Evolutionary conservation across 2,113 vertebrate genomes (phyloP), one percentile per base, ranked within the genome.

Genomic region (Atractosteus spatula): DNA sequence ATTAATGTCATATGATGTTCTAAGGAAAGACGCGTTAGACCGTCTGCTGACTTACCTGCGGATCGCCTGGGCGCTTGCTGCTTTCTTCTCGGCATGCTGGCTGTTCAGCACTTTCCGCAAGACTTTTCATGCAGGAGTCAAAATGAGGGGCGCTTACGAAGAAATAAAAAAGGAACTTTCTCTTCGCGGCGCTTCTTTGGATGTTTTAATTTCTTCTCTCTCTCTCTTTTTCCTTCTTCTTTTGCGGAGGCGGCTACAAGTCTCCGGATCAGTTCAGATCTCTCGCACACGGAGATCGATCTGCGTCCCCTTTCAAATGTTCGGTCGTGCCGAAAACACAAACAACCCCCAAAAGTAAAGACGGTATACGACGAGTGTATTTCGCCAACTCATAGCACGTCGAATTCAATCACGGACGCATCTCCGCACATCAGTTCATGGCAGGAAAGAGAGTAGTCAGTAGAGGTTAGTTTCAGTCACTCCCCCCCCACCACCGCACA

Each of bases 1-100:
- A 51, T 10, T 51, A 51, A 7, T 51, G 10, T 51, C 47, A 51
- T 59, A 5, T 59, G 29, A 29, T 29, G 57, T 14, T n/a, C 4
- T 59, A 59, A 29, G 29, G 29, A 59, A n/a, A 16, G 14, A 59
- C 14, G n/a, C 3, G 29, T 29, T 29, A 7, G n/a, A n/a, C 4
- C n/a, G 14, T 29, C 3, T 7, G 4, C 41, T 8, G 11, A 61
- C 78, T 89, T 96, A 97, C 95, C 95, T 95, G 93, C 92, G 85
- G 94, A 95, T 88, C 95, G 94, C 92, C 93, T 88, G 87, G 96
- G 96, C 77, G 94, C 96, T 94, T 96, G 93, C 92, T 97, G 96
- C 92, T 96, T 97, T 91, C 93, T 96, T 92, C 95, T 94, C 94
- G 95, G 95, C 95, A 97, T 97, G 88, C 91, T 92, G 5, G 91